Evolutionary conservation across 1,140 invertebrate genomes (phyloP), one percentile per base, ranked within the genome.

Genomic region (Drosophila micromelanica): DNA sequence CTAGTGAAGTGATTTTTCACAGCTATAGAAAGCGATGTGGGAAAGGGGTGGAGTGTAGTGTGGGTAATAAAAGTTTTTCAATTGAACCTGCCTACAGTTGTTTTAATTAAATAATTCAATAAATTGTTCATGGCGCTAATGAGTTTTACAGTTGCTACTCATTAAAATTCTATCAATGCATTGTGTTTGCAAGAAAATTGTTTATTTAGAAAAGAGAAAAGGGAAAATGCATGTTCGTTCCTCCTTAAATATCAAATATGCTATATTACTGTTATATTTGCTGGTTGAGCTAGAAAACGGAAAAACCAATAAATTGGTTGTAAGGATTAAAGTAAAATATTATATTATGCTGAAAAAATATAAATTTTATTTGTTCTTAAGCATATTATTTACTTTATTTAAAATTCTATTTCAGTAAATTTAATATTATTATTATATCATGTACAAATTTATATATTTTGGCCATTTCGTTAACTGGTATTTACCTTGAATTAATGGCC

Each of bases 381-480:
- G 1, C 5, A 32, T 32, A 8, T 1, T 7, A 32, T 8, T 32
- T 8, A 6, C 30, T 32, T 23, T 23, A 3, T 23, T 23, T 23
- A 23, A 23, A 23, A 23, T 23, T 23, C 3, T 2, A 3, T 23
- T 23, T 23, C 20, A 23, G 20, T 3, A 23, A 23, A 23, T 23
- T 23, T 2, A 3, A 23, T 23, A 23, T 23, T 23, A 20, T 20
- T 20, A 23, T 23, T 23, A 23, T 3, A 23, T 23, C 20, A 23
- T 23, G 20, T 1, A 23, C 1, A 23, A 78, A 86, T 87, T 87
- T 87, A 80, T 84, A 89, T 89, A 89, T 82, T 64, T 76, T 61
- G 67, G 45, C 64, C 82, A 73, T 79, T 78, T 75, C 45, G 65
- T 71, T 74, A 60, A 74, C 63, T 69, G 49, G 64, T 64, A 70